Evolutionary conservation across 2,888 invertebrate species (phyloP), one percentile per base, ranked within the genome.

Genomic region (Catocala nupta): DNA sequence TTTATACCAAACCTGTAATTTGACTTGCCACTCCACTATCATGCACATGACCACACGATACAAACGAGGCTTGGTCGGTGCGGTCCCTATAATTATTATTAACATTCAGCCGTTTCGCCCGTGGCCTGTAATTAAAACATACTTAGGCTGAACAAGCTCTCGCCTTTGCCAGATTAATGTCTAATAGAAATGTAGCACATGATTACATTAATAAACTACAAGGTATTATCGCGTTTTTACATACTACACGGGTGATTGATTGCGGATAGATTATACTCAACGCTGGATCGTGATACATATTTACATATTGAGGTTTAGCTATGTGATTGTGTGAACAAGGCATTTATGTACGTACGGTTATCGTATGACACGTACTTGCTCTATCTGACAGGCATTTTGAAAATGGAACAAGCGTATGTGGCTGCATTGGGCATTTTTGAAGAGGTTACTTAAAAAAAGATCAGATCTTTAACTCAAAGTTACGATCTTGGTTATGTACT

Each of bases 141-240:
- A 93, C 91, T 93, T 93, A 93, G 87, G 83, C 75, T 77, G 84
- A 82, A 80, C 80, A 79, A 81, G 80, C 76, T 68, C 73, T 72
- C 78, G 82, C 86, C 84, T 86, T 57, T 85, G 84, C 83, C 85
- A 88, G 89, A 90, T 90, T 90, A 89, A 91, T 91, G 89, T 81
- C 81, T 92, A 92, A 93, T 93, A 93, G 92, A 93, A 92, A 93
- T 90, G 88, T 90, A 87, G 84, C 86, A 84, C 86, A 82, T 87
- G 86, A 90, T 91, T 88, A 87, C 87, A 85, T 85, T 87, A 86
- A 84, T 86, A 81, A 82, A 81, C 78, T 77, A 77, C 69, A 68
- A 67, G 12, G 63, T 62, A 71, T 85, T 85, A 84, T 84, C 85
- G 80, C 81, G 73, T 83, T 85, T 85, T 83, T 83, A 81, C 78